These are phyloP conservation scores for Tigriopus californicus DNA, from an alignment of 2,888 invertebrate genomes.

Conservation along the genomic window DNA sequence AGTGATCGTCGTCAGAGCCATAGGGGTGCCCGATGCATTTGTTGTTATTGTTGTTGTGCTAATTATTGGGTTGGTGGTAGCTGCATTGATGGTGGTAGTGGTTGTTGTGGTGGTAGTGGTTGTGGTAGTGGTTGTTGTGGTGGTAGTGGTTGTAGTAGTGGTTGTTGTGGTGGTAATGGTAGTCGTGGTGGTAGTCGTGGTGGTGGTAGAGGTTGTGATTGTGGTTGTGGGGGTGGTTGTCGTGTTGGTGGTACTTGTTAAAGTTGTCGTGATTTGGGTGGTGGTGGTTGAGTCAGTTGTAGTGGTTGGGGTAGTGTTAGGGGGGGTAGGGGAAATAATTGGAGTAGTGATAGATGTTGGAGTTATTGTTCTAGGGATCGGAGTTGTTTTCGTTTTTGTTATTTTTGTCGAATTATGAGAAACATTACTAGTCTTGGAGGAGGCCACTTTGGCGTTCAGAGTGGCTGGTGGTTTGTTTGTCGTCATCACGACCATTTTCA, in stretches of 20 bases:
- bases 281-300: neutral
- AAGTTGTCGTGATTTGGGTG: conserved; percentile 1
- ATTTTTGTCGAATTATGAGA: too few relatives aligned
- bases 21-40: neutral
- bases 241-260: neutral
- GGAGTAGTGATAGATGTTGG: neutral
- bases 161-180: conserved; percentile 12
- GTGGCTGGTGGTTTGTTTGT: neutral
- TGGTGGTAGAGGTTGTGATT: conserved; percentile 1
- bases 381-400: too few relatives aligned
- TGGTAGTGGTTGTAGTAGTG: conserved; percentile 6
- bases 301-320: neutral
- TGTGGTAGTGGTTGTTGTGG: conserved; percentile 5
- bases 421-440: too few relatives aligned
- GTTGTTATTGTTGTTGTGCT: neutral
- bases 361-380: neutral
- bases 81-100: neutral
- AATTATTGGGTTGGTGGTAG: conserved; percentile 1
- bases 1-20: neutral
- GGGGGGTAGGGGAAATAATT: neutral
- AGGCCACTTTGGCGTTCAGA: neutral
- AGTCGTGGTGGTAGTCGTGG: conserved; percentile 9
- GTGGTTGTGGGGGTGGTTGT: conserved; percentile 1
- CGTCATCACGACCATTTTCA: neutral
- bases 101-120: conserved; percentile 7